Evolutionary conservation across 2,797 vertebrate genomes (phyloP).

Genomic region (Anomalospiza imberbis): DNA sequence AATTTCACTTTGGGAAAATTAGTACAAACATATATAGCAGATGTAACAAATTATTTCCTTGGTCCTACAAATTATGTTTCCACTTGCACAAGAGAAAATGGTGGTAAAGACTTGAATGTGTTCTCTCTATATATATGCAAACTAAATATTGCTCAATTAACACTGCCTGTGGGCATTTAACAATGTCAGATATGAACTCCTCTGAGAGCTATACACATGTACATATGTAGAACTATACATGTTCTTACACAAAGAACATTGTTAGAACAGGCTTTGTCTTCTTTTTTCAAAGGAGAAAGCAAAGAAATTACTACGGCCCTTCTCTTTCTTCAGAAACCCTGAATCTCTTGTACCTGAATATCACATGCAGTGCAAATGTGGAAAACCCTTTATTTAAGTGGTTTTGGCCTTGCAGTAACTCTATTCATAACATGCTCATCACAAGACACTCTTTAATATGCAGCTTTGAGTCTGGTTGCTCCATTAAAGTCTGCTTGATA

Average conservation of each 20-base stretch:
- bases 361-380: not conserved
- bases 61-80: not conserved
- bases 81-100: not conserved
- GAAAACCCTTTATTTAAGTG: not conserved
- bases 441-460: not conserved
- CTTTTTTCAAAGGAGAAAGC: not conserved
- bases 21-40: not conserved
- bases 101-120: not conserved
- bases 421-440: not conserved
- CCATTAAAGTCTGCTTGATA: not conserved
- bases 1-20: not conserved
- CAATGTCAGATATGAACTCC: not conserved
- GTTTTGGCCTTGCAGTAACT: not conserved
- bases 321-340: not conserved
- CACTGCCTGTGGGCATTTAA: not conserved
- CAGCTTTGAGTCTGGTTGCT: not conserved
- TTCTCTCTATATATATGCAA: not conserved
- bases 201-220: not conserved
- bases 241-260: not conserved
- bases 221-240: not conserved
- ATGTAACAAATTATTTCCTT: not conserved
- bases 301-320: not conserved
- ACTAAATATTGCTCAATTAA: not conserved
- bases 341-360: not conserved
- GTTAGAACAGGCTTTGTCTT: not conserved